Conservation (phyloP, 2,888 invertebrate species). For the Metellina segmentata region DNA sequence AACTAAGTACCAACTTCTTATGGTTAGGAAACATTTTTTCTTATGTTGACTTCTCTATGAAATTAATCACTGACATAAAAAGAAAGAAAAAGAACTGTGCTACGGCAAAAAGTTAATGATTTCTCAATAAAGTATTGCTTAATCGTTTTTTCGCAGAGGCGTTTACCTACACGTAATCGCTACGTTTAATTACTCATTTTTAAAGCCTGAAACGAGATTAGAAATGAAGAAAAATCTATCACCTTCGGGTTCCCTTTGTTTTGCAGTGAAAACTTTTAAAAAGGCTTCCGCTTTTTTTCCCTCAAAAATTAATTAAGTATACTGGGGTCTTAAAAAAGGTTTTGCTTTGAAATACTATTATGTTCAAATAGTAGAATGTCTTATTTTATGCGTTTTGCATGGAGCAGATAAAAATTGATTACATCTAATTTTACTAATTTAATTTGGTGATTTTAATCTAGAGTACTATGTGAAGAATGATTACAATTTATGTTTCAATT, state of each 20-base stretch:
- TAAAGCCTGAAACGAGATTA: slow-evolving; percentile 61
- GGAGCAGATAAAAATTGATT: too few relatives aligned
- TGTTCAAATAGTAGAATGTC: neutral
- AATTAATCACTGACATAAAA: slow-evolving; percentile 64
- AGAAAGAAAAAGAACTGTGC: slow-evolving; percentile 26
- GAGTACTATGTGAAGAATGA: too few relatives aligned
- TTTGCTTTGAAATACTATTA: neutral
- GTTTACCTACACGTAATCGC: slow-evolving; percentile 65
- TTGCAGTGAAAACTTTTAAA: neutral
- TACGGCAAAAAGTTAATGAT: slow-evolving; percentile 73
- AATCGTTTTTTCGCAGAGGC: slow-evolving; percentile 52
- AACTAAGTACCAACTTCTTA: slow-evolving; percentile 60
- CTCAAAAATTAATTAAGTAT: slow-evolving; percentile 18
- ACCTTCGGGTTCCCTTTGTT: slow-evolving; percentile 13
- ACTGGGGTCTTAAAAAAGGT: neutral
- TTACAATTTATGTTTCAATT: too few relatives aligned
- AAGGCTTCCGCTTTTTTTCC: neutral
- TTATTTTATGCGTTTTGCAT: too few relatives aligned
- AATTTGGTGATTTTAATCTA: too few relatives aligned
- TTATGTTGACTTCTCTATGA: slow-evolving; percentile 62
- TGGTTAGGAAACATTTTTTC: slow-evolving; percentile 48
- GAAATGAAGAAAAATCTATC: slow-evolving; percentile 39
- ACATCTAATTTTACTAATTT: too few relatives aligned
- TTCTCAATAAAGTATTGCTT: slow-evolving; percentile 74
- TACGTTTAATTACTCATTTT: slow-evolving; percentile 67